phyloP scores from a whole-genome alignment of 2,797 vertebrate genomes.

The Psittacula derbiana region DNA sequence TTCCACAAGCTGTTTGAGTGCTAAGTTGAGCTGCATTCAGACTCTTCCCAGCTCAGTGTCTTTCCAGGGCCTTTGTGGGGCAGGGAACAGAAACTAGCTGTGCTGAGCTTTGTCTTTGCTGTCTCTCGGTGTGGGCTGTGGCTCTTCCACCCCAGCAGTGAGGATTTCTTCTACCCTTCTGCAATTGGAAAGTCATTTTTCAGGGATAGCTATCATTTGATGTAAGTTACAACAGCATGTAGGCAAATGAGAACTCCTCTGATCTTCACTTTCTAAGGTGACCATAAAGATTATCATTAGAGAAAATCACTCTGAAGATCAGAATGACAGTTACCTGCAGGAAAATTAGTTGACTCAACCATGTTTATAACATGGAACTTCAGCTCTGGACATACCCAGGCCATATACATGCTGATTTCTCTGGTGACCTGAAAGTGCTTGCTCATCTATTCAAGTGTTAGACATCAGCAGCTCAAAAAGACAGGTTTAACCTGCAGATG shows the following conservation, averaged over 20 bases:
- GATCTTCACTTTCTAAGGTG: background rate
- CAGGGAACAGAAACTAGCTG: background rate
- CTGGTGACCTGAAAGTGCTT: background rate
- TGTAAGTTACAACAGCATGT: background rate
- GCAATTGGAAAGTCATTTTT: background rate
- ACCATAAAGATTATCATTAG: background rate
- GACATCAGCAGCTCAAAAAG: background rate
- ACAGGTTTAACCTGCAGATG: background rate
- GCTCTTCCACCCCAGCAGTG: background rate
- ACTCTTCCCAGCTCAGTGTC: background rate
- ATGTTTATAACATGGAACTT: background rate
- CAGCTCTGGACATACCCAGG: background rate
- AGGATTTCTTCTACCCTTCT: background rate
- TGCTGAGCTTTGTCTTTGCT: background rate
- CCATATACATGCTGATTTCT: background rate
- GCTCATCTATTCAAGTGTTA: background rate
- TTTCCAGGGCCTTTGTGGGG: background rate
- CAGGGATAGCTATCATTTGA: background rate
- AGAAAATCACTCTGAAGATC: background rate
- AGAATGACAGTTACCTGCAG: background rate
- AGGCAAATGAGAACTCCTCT: background rate
- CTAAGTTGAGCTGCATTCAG: fast-evolving
- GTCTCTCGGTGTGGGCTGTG: background rate
- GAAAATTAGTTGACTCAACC: background rate
- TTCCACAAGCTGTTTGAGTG: fast-evolving